phyloP scores from a whole-genome alignment of 35 echinoderm and acorn worm species.

The Ophiothrix spiculata region DNA sequence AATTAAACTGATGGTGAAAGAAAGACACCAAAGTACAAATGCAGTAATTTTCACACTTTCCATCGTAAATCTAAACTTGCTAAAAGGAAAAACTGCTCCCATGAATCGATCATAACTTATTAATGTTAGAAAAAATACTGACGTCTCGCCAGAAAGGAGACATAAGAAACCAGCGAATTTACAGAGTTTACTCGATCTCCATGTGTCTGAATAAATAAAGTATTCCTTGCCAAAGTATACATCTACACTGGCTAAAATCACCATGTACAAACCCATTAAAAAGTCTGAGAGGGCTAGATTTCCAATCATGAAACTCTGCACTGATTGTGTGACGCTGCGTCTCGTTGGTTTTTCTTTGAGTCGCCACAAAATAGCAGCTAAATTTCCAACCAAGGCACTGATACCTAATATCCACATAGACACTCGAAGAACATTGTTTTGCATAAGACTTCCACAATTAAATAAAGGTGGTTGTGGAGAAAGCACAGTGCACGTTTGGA shows the following conservation, averaged over 20 bases:
- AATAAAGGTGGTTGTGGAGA: background rate
- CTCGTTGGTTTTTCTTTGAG: background rate
- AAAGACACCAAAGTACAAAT: background rate
- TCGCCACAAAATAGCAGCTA: conserved; percentile 33
- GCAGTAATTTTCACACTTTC: too few relatives aligned
- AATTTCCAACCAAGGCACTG: conserved; percentile 50
- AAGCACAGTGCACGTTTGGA: background rate
- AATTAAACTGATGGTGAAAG: background rate
- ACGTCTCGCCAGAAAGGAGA: conserved; percentile 61
- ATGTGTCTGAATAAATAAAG: conserved; percentile 20
- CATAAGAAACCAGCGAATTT: conserved; percentile 36
- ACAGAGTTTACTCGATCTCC: conserved; percentile 43
- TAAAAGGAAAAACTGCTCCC: conserved; percentile 42
- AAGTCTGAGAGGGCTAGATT: conserved; percentile 57
- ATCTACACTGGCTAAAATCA: conserved; percentile 43
- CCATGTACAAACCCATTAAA: conserved; percentile 67
- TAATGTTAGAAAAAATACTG: conserved; percentile 45
- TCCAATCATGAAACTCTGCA: conserved; percentile 34
- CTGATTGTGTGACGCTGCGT: background rate
- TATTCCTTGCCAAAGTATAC: conserved; percentile 45
- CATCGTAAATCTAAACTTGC: background rate
- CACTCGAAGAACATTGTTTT: conserved; percentile 25
- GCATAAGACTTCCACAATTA: conserved; percentile 42
- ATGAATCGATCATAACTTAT: conserved; percentile 62
- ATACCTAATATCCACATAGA: conserved; percentile 52